Percentiles rank a stretch among this genome's conserved stretches.
These are phyloP conservation scores for Calephelis perditalis DNA, from an alignment of 2,888 invertebrate genomes.

Conservation along the genomic window DNA sequence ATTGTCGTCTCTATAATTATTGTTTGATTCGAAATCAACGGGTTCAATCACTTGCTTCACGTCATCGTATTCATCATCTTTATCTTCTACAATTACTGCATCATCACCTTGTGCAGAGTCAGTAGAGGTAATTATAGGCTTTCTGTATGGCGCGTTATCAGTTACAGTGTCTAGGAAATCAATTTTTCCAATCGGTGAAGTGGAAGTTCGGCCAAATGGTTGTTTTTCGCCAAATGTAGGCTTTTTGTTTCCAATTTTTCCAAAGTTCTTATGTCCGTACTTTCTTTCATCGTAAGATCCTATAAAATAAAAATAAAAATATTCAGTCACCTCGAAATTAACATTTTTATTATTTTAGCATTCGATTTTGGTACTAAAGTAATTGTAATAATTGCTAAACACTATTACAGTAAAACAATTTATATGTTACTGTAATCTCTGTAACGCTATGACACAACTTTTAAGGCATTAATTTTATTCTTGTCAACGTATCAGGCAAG, in stretches of 20 bases:
- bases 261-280: constrained; percentile 54
- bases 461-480: no score
- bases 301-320: constrained; percentile 33
- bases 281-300: constrained; percentile 58
- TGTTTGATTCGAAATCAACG: background rate
- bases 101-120: background rate
- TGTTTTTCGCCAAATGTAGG: background rate
- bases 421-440: no score
- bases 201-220: background rate
- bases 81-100: background rate
- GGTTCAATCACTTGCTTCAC: background rate
- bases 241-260: constrained; percentile 18
- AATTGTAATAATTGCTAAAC: no score
- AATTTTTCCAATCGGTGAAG: background rate
- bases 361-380: no score
- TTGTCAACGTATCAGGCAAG: no score
- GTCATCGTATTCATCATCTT: constrained; percentile 1
- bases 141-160: background rate
- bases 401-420: no score
- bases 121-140: background rate
- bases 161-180: background rate
- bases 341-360: no score
- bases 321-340: no score
- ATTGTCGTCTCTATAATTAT: background rate
- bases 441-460: no score